These are phyloP conservation scores for Apotomis betuletana DNA, from an alignment of 2,888 invertebrate species.

Conservation along the genomic window DNA sequence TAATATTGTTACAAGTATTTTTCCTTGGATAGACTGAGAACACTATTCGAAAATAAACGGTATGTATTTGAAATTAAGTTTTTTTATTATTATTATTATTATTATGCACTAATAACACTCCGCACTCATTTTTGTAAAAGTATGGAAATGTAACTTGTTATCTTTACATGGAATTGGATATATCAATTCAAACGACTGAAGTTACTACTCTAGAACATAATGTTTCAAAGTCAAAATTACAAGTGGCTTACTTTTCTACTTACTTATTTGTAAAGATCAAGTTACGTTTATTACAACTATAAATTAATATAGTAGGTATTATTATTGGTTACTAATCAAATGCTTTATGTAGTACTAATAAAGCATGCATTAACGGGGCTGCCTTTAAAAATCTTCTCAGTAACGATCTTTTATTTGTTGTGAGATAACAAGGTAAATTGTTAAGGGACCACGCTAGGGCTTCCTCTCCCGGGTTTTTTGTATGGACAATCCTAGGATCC, in stretches of 20 bases:
- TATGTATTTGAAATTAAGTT: constrained; percentile 75
- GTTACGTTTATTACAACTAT: constrained; percentile 52
- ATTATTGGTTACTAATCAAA: constrained; percentile 59
- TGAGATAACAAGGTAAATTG: constrained; percentile 71
- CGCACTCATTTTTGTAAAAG: constrained; percentile 73
- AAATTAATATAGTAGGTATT: constrained; percentile 43
- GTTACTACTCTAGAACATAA: no score
- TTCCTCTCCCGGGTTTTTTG: not conserved
- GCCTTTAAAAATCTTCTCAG: constrained; percentile 47
- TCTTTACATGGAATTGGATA: constrained; percentile 22
- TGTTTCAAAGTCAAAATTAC: not conserved
- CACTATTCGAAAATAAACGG: constrained; percentile 67
- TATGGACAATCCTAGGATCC: no score
- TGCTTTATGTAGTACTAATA: constrained; percentile 36
- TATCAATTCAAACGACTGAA: no score
- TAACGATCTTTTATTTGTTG: constrained; percentile 78
- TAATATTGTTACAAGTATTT: constrained; percentile 31
- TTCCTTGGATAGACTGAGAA: constrained; percentile 61
- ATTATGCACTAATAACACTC: constrained; percentile 73
- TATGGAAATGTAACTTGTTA: constrained; percentile 55
- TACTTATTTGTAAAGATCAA: constrained; percentile 12
- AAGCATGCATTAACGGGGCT: constrained; percentile 57
- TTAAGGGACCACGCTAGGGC: constrained; percentile 10
- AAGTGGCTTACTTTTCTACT: no score
- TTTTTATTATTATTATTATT: constrained; percentile 62